phyloP scores from a whole-genome alignment of 2,797 vertebrate genomes.

The Rhinoraja longicauda region DNA sequence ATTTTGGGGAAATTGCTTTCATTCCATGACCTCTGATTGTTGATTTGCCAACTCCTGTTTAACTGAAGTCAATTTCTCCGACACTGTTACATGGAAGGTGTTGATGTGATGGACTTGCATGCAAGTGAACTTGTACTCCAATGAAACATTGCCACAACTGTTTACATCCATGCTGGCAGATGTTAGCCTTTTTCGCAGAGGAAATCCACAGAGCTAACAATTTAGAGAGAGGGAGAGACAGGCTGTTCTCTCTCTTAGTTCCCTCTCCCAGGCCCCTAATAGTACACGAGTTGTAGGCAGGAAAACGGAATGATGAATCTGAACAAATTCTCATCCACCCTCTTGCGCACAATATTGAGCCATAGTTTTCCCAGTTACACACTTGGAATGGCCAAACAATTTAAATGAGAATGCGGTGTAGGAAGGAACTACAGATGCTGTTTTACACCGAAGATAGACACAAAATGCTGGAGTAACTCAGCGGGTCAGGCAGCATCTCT shows the following conservation, averaged over 20 bases:
- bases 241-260: not conserved
- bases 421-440: no score
- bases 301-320: not conserved
- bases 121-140: not conserved
- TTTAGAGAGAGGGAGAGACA: not conserved
- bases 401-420: no score
- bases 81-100: not conserved
- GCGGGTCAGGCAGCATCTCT: no score
- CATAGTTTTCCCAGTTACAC: no score
- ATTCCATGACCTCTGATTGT: no score
- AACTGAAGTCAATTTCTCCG: not conserved
- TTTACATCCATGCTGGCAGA: not conserved
- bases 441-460: no score
- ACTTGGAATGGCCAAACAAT: no score
- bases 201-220: not conserved
- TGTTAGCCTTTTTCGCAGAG: not conserved
- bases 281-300: no score
- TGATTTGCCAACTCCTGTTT: not conserved
- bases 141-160: not conserved
- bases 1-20: no score
- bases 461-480: no score
- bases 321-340: not conserved
- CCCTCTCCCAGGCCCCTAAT: not conserved
- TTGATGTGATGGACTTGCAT: no score
- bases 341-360: not conserved